Evolutionary conservation across 2,888 invertebrate species (phyloP).

Genomic region (Metellina segmentata): DNA sequence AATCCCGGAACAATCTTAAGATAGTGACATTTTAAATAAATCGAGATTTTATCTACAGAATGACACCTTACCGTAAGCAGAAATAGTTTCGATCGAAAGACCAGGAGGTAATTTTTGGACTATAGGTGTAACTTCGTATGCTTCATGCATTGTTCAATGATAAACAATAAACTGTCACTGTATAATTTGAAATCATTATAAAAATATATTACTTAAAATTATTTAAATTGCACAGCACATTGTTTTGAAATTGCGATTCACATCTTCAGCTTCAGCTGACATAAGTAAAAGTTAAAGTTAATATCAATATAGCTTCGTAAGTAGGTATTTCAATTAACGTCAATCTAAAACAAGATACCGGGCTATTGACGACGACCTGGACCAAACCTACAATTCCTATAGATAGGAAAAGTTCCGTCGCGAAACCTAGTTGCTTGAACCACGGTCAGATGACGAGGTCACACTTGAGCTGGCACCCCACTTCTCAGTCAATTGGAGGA

Average conservation of each 20-base stretch:
- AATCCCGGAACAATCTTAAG: not conserved
- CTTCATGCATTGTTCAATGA: slow-evolving; percentile 69
- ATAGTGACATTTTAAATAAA: slow-evolving; percentile 11
- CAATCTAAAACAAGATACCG: no score
- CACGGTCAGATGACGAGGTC: no score
- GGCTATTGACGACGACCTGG: no score
- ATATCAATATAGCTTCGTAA: not conserved
- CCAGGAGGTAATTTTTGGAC: slow-evolving; percentile 88
- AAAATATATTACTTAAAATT: not conserved
- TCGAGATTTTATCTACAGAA: not conserved
- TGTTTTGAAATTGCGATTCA: slow-evolving; percentile 40
- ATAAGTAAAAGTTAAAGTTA: not conserved
- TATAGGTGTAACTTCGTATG: slow-evolving; percentile 88
- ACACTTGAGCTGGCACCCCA: no score
- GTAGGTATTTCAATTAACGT: no score
- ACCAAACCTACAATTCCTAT: no score
- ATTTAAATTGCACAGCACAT: not conserved
- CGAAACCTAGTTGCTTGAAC: no score
- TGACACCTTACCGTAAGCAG: slow-evolving; percentile 89
- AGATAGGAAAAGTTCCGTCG: no score
- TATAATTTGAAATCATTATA: not conserved
- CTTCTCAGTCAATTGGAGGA: no score
- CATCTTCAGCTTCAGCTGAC: not conserved
- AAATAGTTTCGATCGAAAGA: slow-evolving; percentile 94
- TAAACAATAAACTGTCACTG: not conserved